A percentile compares a stretch with the other conserved stretches of the same genome.
phyloP scores from a whole-genome alignment of 2,113 vertebrate species.

The Pagrus major region DNA sequence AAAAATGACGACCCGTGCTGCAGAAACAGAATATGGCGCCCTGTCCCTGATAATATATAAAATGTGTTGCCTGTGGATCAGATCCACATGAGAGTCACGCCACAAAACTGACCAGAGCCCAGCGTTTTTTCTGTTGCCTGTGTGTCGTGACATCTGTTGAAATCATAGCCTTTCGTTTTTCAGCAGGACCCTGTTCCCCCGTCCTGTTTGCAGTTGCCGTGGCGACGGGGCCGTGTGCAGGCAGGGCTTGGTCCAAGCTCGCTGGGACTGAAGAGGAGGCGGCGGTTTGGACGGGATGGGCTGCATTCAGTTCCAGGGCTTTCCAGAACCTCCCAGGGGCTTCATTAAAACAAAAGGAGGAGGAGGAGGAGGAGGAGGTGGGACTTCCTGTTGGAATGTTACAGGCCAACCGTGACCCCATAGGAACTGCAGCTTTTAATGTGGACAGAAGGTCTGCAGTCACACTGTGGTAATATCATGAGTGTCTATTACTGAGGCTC shows the following conservation, averaged over 20 bases:
- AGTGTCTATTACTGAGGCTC: background rate
- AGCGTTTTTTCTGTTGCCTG: slow-evolving; percentile 37
- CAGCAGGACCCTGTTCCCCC: slow-evolving; percentile 52
- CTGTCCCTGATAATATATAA: slow-evolving; percentile 39
- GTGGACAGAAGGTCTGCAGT: slow-evolving; percentile 38
- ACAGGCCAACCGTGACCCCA: slow-evolving; percentile 78
- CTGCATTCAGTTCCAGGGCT: slow-evolving; percentile 91
- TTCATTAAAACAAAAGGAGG: slow-evolving; percentile 91
- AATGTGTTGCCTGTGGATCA: slow-evolving; percentile 54
- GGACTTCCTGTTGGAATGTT: slow-evolving; percentile 92
- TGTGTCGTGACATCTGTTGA: slow-evolving; percentile 74
- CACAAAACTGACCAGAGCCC: slow-evolving; percentile 44
- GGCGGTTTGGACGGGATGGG: slow-evolving; percentile 93
- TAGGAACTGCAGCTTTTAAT: slow-evolving; percentile 56
- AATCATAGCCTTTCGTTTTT: slow-evolving; percentile 70
- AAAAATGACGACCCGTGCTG: slow-evolving; percentile 27
- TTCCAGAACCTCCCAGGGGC: slow-evolving; percentile 90
- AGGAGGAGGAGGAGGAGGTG: slow-evolving; percentile 72
- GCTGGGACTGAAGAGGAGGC: slow-evolving; percentile 86
- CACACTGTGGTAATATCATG: background rate
- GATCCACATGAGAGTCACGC: slow-evolving; percentile 57
- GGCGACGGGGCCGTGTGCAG: slow-evolving; percentile 72
- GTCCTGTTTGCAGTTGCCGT: slow-evolving; percentile 73
- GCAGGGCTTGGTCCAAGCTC: slow-evolving; percentile 83
- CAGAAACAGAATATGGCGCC: slow-evolving; percentile 9